Evolutionary conservation across 2,888 invertebrate species (phyloP), one percentile per base, ranked within the genome.

Genomic region (Cephus sareptanus): DNA sequence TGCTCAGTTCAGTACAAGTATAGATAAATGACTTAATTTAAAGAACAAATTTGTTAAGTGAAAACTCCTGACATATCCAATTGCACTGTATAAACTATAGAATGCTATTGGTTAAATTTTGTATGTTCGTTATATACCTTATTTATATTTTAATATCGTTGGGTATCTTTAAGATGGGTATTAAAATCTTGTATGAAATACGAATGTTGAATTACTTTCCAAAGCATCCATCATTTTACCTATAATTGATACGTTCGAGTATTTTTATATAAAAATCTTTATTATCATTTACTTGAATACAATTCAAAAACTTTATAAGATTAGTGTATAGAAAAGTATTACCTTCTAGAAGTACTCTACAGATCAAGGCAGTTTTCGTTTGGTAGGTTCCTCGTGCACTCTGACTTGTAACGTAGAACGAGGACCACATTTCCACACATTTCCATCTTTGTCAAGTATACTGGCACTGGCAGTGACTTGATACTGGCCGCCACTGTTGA

Each of bases 391-490:
- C 86, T 95, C 95, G 78, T 94, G 94, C 1, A 96, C 96, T 92
- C 96, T 96, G 69, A 97, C 95, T 77, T 95, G 94, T 69, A 97
- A 92, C 4, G 94, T 94, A 23, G 95, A 95, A 86, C 95, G 94
- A 0, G 98, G 97, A 0, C 98, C 98, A 0, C 98, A 98, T 89
- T 96, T 96, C 98, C 98, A 98, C 9, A 96, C 94, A 79, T 95
- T 95, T 0, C 96, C 97, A 81, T 94, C 93, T 83, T 96, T 95
- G 90, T 98, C 98, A 1, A 98, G 94, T 77, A 98, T 95, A 81
- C 96, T 96, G 0, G 98, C 97, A 88, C 97, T 97, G 11, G 98
- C 95, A 0, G 95, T 95, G 37, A 98, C 95, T 81, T 94, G 93
- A 91, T 96, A 96, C 82, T 95, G 94, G 0, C 95, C 95, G 23